A percentile compares a stretch with the other conserved stretches of the same genome.
Evolutionary conservation across 2,888 invertebrate species (phyloP).

Genomic region (Flexamia atlantica): DNA sequence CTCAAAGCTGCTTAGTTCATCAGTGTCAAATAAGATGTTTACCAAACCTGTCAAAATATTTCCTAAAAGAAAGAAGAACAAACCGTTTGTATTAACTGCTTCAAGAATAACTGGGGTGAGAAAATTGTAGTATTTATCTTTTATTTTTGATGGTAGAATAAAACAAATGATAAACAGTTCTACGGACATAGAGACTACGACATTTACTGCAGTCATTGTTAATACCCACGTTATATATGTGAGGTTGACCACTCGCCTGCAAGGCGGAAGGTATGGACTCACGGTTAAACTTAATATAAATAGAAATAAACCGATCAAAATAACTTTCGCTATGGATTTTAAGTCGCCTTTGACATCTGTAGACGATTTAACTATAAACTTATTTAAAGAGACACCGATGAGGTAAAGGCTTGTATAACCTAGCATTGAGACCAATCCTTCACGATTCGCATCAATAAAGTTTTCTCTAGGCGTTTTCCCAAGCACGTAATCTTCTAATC

Average conservation of each 20-base stretch:
- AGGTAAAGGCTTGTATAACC: slow-evolving; percentile 93
- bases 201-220: slow-evolving; percentile 79
- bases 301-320: slow-evolving; percentile 72
- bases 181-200: slow-evolving; percentile 77
- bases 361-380: slow-evolving; percentile 74
- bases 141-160: slow-evolving; percentile 66
- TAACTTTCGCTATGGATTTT: slow-evolving; percentile 66
- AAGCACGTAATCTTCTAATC: slow-evolving; percentile 85
- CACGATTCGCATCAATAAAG: slow-evolving; percentile 90
- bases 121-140: slow-evolving; percentile 45
- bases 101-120: slow-evolving; percentile 79
- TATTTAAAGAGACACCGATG: slow-evolving; percentile 82
- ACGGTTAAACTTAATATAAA: slow-evolving; percentile 76
- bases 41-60: slow-evolving; percentile 92
- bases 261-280: slow-evolving; percentile 79
- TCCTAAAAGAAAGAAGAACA: slow-evolving; percentile 89
- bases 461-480: slow-evolving; percentile 77
- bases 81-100: slow-evolving; percentile 79
- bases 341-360: slow-evolving; percentile 70
- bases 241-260: slow-evolving; percentile 90
- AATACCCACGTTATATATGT: slow-evolving; percentile 89
- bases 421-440: slow-evolving; percentile 90
- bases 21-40: slow-evolving; percentile 72
- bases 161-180: slow-evolving; percentile 76
- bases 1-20: not conserved